phyloP scores from a whole-genome alignment of 2,888 invertebrate species.

The Aphidius colemani region DNA sequence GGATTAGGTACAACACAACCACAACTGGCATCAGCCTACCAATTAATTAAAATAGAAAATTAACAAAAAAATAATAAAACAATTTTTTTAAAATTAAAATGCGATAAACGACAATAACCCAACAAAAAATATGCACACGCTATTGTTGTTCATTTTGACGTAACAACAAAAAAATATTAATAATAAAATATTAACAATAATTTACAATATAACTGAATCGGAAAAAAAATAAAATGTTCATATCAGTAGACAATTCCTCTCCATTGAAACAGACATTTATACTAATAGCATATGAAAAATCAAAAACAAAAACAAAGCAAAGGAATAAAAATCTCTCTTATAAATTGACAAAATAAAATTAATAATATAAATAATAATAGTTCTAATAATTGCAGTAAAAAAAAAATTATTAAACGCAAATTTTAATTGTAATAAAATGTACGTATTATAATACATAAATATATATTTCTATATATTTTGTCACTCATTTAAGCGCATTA shows the following conservation, averaged over 20 bases:
- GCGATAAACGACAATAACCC: slow-evolving; percentile 51
- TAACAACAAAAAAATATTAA: slow-evolving; percentile 17
- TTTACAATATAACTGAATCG: slow-evolving; percentile 32
- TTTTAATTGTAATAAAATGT: not conserved
- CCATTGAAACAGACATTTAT: not conserved
- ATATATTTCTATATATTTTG: slow-evolving; percentile 37
- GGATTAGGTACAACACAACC: slow-evolving; percentile 45
- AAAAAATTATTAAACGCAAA: slow-evolving; percentile 10
- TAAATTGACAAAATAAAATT: slow-evolving; percentile 3
- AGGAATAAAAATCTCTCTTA: slow-evolving; percentile 1
- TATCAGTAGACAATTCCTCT: not conserved
- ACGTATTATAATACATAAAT: slow-evolving; percentile 20
- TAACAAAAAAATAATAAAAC: not conserved
- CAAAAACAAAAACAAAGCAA: not conserved
- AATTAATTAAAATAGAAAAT: not conserved
- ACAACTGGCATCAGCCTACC: slow-evolving; percentile 22
- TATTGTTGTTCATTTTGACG: too few species aligned
- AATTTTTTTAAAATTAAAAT: slow-evolving; percentile 30
- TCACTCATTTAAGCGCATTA: slow-evolving; percentile 34
- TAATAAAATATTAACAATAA: slow-evolving; percentile 30
- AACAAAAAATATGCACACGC: slow-evolving; percentile 44
- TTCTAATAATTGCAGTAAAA: not conserved
- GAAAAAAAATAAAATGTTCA: slow-evolving; percentile 30
- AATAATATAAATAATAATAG: slow-evolving; percentile 6
- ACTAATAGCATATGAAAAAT: too few species aligned